phyloP scores from a whole-genome alignment of 2,888 invertebrate species.

The Archips xylosteana region DNA sequence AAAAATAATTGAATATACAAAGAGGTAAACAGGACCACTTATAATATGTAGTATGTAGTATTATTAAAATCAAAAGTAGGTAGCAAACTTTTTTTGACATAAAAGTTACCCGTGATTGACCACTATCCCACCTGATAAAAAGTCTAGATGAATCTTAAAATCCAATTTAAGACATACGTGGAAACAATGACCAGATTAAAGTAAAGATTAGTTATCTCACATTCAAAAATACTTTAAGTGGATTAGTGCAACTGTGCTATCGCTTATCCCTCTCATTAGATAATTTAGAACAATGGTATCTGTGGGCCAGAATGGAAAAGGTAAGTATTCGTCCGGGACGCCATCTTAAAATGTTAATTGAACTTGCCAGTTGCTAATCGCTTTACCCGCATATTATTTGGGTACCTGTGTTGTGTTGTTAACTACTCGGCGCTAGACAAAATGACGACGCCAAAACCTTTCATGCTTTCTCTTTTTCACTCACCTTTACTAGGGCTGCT shows the following conservation, averaged over 20 bases:
- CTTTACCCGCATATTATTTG: not conserved
- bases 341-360: not conserved
- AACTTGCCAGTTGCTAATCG: not conserved
- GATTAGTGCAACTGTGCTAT: constrained; percentile 2
- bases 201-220: not conserved
- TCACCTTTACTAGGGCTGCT: not conserved
- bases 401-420: not conserved
- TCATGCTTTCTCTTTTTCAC: not conserved
- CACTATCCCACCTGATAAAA: too few relatives aligned
- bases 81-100: not conserved
- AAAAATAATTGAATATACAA: too few relatives aligned
- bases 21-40: too few relatives aligned
- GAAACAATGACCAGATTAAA: not conserved
- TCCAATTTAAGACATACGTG: not conserved
- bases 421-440: not conserved
- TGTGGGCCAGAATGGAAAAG: not conserved
- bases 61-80: too few relatives aligned
- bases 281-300: not conserved
- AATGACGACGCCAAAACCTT: not conserved
- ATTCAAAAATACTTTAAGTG: constrained; percentile 2
- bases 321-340: not conserved
- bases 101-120: too few relatives aligned
- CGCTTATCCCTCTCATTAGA: not conserved
- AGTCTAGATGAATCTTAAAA: not conserved
- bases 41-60: too few relatives aligned